A percentile compares a stretch with the other conserved stretches of the same genome.
Conservation (phyloP, 2,888 invertebrate species). For the Nymphalis polychloros region DNA sequence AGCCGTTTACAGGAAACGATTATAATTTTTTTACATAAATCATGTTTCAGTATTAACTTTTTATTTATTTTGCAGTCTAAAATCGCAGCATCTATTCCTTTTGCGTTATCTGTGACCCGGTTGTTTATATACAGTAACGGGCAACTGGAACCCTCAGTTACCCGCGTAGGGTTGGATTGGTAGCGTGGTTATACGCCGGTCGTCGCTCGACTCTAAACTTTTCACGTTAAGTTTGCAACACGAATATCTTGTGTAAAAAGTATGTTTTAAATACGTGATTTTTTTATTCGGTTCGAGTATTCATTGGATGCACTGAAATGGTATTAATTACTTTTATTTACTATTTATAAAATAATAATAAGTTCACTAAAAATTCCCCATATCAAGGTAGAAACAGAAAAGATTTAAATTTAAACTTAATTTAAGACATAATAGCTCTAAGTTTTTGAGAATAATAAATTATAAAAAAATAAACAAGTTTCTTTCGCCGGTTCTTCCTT, state of each 20-base stretch:
- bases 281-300: slow-evolving; percentile 7
- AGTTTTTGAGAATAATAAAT: too few relatives aligned
- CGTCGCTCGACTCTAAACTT: slow-evolving; percentile 37
- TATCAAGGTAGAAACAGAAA: too few relatives aligned
- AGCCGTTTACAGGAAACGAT: too few relatives aligned
- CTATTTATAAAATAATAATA: neutral
- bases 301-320: slow-evolving; percentile 23
- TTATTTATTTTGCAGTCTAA: neutral
- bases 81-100: slow-evolving; percentile 2
- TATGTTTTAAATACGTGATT: slow-evolving; percentile 24
- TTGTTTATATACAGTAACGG: slow-evolving; percentile 60
- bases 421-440: too few relatives aligned
- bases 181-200: slow-evolving; percentile 38
- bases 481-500: too few relatives aligned
- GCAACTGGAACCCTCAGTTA: slow-evolving; percentile 58
- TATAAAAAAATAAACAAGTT: too few relatives aligned
- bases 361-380: too few relatives aligned
- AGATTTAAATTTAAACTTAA: too few relatives aligned
- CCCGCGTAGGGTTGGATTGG: slow-evolving; percentile 54
- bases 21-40: too few relatives aligned
- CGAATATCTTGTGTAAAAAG: slow-evolving; percentile 9
- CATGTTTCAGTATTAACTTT: too few relatives aligned
- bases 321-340: slow-evolving; percentile 18
- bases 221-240: slow-evolving; percentile 34
- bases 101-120: slow-evolving; percentile 37